Percentiles rank a stretch among this genome's conserved stretches.
Conservation (phyloP, 2,888 invertebrate species). For the Melieria crassipennis region DNA sequence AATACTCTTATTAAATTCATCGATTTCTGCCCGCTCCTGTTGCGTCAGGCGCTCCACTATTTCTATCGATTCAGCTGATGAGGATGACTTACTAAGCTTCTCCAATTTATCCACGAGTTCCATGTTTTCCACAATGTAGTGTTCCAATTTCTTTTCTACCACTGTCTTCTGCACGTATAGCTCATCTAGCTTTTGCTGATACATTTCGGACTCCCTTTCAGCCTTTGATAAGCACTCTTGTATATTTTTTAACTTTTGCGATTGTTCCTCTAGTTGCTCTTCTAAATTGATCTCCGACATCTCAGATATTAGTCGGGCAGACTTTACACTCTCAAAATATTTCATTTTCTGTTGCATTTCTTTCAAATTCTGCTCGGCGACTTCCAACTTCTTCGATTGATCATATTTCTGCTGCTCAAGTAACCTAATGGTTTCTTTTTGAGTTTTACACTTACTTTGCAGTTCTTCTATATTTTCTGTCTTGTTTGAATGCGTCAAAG, state of each 20-base stretch:
- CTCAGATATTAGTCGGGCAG: constrained; percentile 79
- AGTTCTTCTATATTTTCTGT: constrained; percentile 1
- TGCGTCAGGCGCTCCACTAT: constrained; percentile 77
- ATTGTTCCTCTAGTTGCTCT: constrained; percentile 73
- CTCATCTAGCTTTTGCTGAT: constrained; percentile 51
- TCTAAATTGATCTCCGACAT: constrained; percentile 82
- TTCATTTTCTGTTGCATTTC: constrained; percentile 59
- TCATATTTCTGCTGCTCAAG: constrained; percentile 73
- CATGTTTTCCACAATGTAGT: constrained; percentile 77
- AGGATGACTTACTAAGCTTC: constrained; percentile 76
- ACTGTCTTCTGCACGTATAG: constrained; percentile 72
- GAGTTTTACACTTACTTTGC: constrained; percentile 53
- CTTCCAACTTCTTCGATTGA: constrained; percentile 70
- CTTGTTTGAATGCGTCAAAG: not conserved
- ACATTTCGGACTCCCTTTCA: constrained; percentile 69
- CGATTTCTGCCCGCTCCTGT: constrained; percentile 76
- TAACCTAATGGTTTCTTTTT: constrained; percentile 53
- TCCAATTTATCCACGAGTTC: constrained; percentile 78
- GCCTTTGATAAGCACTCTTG: constrained; percentile 68
- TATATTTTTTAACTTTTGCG: constrained; percentile 62
- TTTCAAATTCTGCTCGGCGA: constrained; percentile 69
- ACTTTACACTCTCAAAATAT: constrained; percentile 70
- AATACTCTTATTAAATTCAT: constrained; percentile 72
- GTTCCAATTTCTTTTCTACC: constrained; percentile 71
- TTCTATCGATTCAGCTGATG: constrained; percentile 80